phyloP scores from a whole-genome alignment of 2,888 invertebrate species.

The Spisula subtruncata region DNA sequence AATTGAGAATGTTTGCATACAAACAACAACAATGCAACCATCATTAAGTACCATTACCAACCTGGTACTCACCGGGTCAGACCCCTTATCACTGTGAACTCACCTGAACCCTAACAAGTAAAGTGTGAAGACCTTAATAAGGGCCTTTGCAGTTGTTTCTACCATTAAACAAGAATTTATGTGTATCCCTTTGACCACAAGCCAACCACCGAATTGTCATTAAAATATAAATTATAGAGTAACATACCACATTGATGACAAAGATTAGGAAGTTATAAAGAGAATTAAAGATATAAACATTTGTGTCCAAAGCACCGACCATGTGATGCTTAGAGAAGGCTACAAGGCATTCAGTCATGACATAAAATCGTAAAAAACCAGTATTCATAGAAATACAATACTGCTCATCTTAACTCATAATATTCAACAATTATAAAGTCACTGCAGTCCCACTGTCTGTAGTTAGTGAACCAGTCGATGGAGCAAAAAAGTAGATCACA shows the following conservation, averaged over 20 bases:
- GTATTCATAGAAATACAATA: slow-evolving; percentile 35
- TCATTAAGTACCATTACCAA: slow-evolving; percentile 33
- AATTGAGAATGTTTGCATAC: not conserved
- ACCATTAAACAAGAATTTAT: slow-evolving; percentile 40
- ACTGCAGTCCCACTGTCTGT: not conserved
- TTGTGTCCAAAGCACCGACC: slow-evolving; percentile 21
- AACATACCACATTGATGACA: not conserved
- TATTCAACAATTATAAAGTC: slow-evolving; percentile 25
- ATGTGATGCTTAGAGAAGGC: not conserved
- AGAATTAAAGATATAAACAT: slow-evolving; percentile 24
- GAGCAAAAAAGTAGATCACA: not conserved
- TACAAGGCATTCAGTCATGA: slow-evolving; percentile 29
- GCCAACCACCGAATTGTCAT: slow-evolving; percentile 46
- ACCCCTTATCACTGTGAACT: slow-evolving; percentile 32
- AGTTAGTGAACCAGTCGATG: not conserved
- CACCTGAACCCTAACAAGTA: slow-evolving; percentile 33
- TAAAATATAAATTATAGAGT: slow-evolving; percentile 34
- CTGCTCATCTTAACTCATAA: not conserved
- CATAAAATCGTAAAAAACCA: slow-evolving; percentile 42
- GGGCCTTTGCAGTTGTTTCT: not conserved
- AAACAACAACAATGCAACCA: not conserved
- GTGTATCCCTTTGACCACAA: slow-evolving; percentile 39
- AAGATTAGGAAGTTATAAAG: slow-evolving; percentile 13
- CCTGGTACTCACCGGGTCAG: slow-evolving; percentile 34
- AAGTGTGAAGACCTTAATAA: slow-evolving; percentile 43